Conservation (phyloP, 2,888 invertebrate species). For the Orthosia gothica region DNA sequence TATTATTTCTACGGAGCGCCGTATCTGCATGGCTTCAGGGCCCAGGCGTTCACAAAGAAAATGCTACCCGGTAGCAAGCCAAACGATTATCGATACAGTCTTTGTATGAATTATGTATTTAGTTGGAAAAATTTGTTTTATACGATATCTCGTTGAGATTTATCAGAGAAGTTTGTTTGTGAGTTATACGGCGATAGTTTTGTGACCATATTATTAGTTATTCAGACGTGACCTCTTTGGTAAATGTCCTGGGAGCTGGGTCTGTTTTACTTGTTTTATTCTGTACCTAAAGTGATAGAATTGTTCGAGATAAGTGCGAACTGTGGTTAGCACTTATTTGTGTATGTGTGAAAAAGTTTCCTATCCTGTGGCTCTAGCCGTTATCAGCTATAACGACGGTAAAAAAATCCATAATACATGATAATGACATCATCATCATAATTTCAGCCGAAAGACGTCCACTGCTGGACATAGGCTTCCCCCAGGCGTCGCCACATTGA, state of each 20-base stretch:
- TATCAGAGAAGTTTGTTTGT: conserved; percentile 67
- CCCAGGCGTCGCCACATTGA: too few species aligned
- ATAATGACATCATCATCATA: too few species aligned
- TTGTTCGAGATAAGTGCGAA: conserved; percentile 14
- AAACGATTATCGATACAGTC: conserved; percentile 75
- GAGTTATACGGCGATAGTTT: conserved; percentile 56
- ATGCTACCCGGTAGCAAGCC: conserved; percentile 65
- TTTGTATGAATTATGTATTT: conserved; percentile 87
- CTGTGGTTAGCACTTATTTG: background rate
- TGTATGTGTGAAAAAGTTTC: background rate
- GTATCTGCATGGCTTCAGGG: conserved; percentile 68
- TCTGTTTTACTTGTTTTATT: conserved; percentile 16
- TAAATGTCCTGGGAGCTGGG: conserved; percentile 39
- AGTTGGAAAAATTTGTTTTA: conserved; percentile 79
- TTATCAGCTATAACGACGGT: too few species aligned
- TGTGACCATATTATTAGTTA: conserved; percentile 59
- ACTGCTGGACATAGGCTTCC: too few species aligned
- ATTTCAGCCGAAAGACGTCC: too few species aligned
- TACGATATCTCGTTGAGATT: conserved; percentile 65
- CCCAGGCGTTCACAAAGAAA: conserved; percentile 75
- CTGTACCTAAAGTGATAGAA: conserved; percentile 5
- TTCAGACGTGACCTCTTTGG: conserved; percentile 62
- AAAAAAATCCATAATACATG: too few species aligned
- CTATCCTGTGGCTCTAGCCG: background rate
- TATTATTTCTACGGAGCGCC: conserved; percentile 81